Evolutionary conservation across 92 coral and sea anemone genomes (phyloP), one percentile per base, ranked within the genome.

Genomic region (Siderastrea radians): DNA sequence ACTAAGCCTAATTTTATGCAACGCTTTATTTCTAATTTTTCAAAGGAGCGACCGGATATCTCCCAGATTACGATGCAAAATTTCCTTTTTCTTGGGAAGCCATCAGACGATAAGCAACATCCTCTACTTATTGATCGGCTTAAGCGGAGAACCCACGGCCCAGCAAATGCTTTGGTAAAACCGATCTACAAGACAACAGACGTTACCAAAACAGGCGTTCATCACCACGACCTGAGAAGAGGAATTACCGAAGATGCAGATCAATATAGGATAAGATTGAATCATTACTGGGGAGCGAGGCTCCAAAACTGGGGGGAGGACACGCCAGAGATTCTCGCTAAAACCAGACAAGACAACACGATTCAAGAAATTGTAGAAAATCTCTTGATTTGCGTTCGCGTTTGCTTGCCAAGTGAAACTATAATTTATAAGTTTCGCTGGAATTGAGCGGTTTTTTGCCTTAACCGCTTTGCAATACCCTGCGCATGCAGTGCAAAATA

Each of bases 251-350:
- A 10, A 50, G 87, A 91, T 44, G 81, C 89, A 44, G 84, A 69
- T 50, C 15, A 62, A 1, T 12, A 43, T 14, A 13, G 13, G 64
- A 68, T 94, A 19, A 88, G 97, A 49, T n/a, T 94, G 59, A 91
- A 94, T 78, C 97, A 94, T 81, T 94, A 94, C 84, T 94, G 97
- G 97, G 97, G 97, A 43, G 95, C 95, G 5, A 80, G 97, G 38
- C 88, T 94, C 16, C 97, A 94, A 67, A 77, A 91, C 76, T 94
- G 97, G 97, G 97, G 97, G 4, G 97, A 94, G 47, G 92, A 94
- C 72, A 94, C 97, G 55, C 87, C 95, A 9, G 88, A 92, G 53
- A 80, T 92, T 62, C 47, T 94, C 3, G 45, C 61, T 2, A 89
- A 84, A 68, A 94, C 97, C 38, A 54, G 49, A 44, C 47, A 50